Conservation (phyloP, 2,888 invertebrate genomes). For the Cryptophagus acutangulus region DNA sequence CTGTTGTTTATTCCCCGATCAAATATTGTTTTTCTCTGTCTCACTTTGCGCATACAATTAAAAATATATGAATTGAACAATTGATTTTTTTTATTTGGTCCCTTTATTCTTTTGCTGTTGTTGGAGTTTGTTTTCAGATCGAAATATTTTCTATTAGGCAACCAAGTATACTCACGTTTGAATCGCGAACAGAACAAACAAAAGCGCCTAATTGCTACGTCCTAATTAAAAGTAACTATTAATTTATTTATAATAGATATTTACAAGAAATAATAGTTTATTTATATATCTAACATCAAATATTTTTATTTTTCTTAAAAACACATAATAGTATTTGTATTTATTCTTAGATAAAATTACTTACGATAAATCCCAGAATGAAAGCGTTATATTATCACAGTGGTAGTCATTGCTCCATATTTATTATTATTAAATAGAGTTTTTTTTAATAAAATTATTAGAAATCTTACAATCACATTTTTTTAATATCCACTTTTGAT, state of each 20-base stretch:
- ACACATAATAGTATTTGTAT: constrained; percentile 43
- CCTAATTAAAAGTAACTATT: constrained; percentile 15
- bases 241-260: constrained; percentile 25
- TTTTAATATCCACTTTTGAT: no score
- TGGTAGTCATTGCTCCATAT: constrained; percentile 51
- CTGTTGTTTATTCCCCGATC: no score
- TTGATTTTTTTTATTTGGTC: background rate
- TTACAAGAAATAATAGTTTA: constrained; percentile 34
- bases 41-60: no score
- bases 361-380: constrained; percentile 48
- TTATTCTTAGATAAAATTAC: constrained; percentile 44
- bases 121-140: background rate
- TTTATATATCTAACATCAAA: constrained; percentile 43
- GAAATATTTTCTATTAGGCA: no score
- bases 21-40: no score
- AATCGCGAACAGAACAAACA: no score
- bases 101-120: background rate
- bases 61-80: no score
- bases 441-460: no score
- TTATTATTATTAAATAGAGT: constrained; percentile 24
- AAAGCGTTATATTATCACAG: constrained; percentile 52
- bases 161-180: no score
- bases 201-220: no score
- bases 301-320: constrained; percentile 37
- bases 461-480: no score